phyloP scores from a whole-genome alignment of 2,888 invertebrate genomes.

The Drosophila robusta region DNA sequence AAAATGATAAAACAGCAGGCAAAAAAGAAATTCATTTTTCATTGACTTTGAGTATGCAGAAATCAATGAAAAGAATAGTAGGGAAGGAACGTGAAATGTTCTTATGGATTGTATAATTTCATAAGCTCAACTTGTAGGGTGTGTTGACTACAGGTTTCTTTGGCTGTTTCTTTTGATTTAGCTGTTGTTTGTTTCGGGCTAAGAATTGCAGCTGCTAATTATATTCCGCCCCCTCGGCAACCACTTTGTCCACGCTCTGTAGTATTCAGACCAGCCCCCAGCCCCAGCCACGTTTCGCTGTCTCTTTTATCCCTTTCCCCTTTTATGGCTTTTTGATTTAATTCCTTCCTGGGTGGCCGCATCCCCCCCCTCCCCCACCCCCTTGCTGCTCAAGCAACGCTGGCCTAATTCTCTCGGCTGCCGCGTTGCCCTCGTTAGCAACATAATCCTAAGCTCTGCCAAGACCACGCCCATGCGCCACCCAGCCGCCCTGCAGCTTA shows the following conservation, averaged over 20 bases:
- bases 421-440: conserved; percentile 67
- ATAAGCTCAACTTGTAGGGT: neutral
- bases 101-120: neutral
- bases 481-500: conserved; percentile 3
- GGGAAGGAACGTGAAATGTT: neutral
- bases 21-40: no score
- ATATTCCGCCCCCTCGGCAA: conserved; percentile 2
- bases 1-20: no score
- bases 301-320: conserved; percentile 1
- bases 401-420: conserved; percentile 64
- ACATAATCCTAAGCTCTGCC: conserved; percentile 66
- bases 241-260: neutral
- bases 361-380: neutral
- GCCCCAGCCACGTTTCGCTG: neutral
- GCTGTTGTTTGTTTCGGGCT: neutral
- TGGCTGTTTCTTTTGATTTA: neutral
- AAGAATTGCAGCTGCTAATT: conserved; percentile 20
- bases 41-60: no score
- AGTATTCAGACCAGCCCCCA: no score
- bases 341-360: conserved; percentile 18
- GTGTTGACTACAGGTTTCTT: neutral
- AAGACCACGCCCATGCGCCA: conserved; percentile 31
- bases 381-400: conserved; percentile 23
- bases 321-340: conserved; percentile 47
- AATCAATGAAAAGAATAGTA: no score